Evolutionary conservation across 2,888 invertebrate species (phyloP), one percentile per base, ranked within the genome.

Genomic region (Laothoe populi): DNA sequence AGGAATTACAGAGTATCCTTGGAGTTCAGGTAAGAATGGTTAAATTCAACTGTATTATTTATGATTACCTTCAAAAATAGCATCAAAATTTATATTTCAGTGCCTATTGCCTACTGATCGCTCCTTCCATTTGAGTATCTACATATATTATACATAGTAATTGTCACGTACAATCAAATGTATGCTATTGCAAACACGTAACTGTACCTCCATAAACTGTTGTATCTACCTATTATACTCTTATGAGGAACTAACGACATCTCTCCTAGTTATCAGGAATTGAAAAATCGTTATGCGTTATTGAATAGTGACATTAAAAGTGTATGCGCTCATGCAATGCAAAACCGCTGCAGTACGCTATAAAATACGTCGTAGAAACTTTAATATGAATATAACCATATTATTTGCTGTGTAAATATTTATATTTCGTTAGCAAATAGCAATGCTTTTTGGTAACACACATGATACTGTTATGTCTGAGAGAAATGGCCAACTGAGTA

Each of bases 21-120:
- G 88, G 87, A 90, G 89, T 70, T 90, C 89, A 66, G 89, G 89
- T 89, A 76, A 53, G 70, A 21, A 62, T 48, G 4, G 4, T 24
- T 40, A 24, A 1, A 4, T 24, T 16, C n/a, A n/a, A 10, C 4
- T 46, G 1, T n/a, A 16, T 23, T 19, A 5, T 19, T 40, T 42
- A 42, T 58, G 23, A 42, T 42, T 40, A 13, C 21, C 35, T 42
- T 13, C 7, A 44, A 16, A 44, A 11, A 26, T 26, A 8, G 8
- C 10, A 44, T 44, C 7, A 44, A 44, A 44, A 44, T 2, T 8
- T 10, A 7, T 16, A 44, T 44, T 44, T 44, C 4, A 16, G 16
- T 42, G 42, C 4, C 7, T n/a, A 4, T 13, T 13, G 4, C 4
- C n/a, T 42, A 42, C 5, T 42, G n/a, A n/a, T n/a, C n/a, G n/a